Conservation (phyloP, 2,113 vertebrate genomes). For the Caloenas nicobarica region DNA sequence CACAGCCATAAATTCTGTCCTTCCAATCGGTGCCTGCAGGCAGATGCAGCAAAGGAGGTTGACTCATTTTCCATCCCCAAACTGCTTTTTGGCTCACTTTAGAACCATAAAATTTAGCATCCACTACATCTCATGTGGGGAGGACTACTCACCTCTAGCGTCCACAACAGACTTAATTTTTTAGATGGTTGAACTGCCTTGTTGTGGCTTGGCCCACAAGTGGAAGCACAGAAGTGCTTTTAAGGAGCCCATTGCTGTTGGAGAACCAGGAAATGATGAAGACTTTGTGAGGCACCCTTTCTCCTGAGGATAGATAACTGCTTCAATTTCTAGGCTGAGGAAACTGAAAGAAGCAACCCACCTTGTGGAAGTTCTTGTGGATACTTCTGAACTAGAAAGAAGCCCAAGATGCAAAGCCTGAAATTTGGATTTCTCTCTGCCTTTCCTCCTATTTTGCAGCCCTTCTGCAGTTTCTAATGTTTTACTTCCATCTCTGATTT, state of each 20-base stretch:
- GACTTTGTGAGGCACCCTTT: background rate
- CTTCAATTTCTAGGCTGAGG: background rate
- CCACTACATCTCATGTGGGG: background rate
- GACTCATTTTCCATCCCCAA: background rate
- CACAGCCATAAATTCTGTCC: background rate
- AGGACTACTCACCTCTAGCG: background rate
- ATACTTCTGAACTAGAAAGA: conserved; percentile 2
- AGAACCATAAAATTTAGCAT: background rate
- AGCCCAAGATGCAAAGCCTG: background rate
- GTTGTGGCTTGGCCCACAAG: background rate
- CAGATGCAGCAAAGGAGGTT: background rate
- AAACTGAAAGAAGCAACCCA: background rate
- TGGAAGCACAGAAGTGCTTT: background rate
- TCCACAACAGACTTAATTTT: background rate
- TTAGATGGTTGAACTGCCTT: background rate
- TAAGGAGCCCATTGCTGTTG: background rate
- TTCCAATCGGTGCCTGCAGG: background rate
- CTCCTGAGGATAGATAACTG: background rate
- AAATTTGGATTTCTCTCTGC: background rate
- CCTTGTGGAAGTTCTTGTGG: background rate
- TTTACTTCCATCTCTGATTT: background rate
- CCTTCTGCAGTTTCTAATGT: background rate
- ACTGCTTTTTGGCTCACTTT: background rate
- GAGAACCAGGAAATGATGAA: background rate
- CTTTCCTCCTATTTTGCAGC: background rate